phyloP scores from a whole-genome alignment of 2,113 vertebrate species.

The Globicephala melas region DNA sequence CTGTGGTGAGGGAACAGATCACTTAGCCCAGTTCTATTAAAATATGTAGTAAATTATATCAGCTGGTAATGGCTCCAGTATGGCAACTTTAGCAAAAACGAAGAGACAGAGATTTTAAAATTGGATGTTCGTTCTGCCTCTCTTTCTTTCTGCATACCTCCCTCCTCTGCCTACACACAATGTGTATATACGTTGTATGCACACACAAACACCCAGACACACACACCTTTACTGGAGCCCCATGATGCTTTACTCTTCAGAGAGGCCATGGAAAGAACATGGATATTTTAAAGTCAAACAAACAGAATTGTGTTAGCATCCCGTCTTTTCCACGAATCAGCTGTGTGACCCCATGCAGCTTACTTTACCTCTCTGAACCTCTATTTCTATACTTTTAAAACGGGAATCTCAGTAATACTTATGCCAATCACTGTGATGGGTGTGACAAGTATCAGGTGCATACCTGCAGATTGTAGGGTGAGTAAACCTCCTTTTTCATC shows the following conservation, averaged over 20 bases:
- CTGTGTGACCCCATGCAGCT: neutral
- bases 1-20: neutral
- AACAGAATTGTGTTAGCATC: neutral
- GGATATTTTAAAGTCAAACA: neutral
- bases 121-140: neutral
- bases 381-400: neutral
- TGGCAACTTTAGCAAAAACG: neutral
- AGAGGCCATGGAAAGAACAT: neutral
- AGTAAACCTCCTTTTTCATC: neutral
- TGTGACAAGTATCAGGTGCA: too few relatives aligned
- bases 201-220: neutral
- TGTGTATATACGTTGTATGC: too few relatives aligned
- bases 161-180: neutral
- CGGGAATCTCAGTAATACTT: neutral
- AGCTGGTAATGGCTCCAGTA: neutral
- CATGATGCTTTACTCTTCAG: neutral
- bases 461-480: accelerated
- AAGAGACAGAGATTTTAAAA: neutral
- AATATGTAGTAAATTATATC: neutral
- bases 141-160: neutral
- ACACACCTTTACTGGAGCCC: neutral
- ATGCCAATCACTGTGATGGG: neutral
- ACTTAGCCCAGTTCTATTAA: neutral
- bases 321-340: neutral
- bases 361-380: neutral